A percentile compares a stretch with the other conserved stretches of the same genome.
Conservation (phyloP, 2,113 vertebrate genomes). For the Labeo rohita region DNA sequence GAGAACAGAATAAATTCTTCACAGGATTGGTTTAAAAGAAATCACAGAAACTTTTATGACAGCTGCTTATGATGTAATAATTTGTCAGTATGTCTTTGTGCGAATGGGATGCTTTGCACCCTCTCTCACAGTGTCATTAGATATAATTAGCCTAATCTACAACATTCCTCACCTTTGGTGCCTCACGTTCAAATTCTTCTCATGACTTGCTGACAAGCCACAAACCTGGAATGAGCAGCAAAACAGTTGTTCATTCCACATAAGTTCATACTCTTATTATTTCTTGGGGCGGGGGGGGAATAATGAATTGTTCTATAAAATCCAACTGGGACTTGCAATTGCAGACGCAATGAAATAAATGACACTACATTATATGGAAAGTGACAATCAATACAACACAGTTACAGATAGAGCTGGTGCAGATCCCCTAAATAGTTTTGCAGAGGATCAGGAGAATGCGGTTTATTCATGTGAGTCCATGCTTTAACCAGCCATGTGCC, state of each 20-base stretch:
- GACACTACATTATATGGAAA: neutral
- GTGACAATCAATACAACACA: neutral
- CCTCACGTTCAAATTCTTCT: neutral
- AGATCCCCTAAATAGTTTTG: slow-evolving; percentile 22
- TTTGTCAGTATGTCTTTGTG: neutral
- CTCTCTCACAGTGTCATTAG: neutral
- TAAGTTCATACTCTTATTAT: neutral
- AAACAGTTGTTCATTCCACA: neutral
- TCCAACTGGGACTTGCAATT: neutral
- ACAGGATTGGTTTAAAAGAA: neutral
- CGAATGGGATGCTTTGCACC: neutral
- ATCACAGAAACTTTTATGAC: neutral
- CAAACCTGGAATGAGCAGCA: neutral
- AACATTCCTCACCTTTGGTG: slow-evolving; percentile 6
- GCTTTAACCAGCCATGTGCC: slow-evolving; percentile 59
- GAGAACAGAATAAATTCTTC: neutral
- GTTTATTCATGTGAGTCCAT: slow-evolving; percentile 66
- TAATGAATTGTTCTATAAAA: neutral
- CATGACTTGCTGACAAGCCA: neutral
- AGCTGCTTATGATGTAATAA: neutral
- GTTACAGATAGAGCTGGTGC: slow-evolving; percentile 18
- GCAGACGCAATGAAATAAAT: neutral
- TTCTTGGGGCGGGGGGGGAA: too few species aligned
- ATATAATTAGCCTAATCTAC: neutral
- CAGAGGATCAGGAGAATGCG: slow-evolving; percentile 70